Evolutionary conservation across 2,797 vertebrate species (phyloP).

Genomic region (Echiichthys vipera): DNA sequence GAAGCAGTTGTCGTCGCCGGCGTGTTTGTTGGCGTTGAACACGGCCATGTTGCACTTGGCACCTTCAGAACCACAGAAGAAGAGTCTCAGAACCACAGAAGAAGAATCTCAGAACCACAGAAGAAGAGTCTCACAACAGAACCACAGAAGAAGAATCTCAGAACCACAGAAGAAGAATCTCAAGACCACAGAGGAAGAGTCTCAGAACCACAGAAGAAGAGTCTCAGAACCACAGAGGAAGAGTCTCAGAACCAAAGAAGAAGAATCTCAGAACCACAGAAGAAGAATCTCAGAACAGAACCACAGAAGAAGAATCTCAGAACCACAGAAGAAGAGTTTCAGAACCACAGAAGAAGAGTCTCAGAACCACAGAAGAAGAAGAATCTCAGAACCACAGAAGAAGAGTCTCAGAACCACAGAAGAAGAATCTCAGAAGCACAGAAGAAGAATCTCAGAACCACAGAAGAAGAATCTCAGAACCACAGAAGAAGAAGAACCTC

Average conservation of each 20-base stretch:
- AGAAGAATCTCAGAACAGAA: background rate
- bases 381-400: slow-evolving; percentile 42
- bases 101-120: slow-evolving; percentile 25
- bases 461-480: too few species aligned
- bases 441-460: background rate
- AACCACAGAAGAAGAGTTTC: too few species aligned
- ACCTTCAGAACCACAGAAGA: slow-evolving; percentile 76
- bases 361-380: too few species aligned
- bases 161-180: too few species aligned
- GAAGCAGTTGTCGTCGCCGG: slow-evolving; percentile 88
- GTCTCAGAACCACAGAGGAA: slow-evolving; percentile 37
- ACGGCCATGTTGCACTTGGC: slow-evolving; percentile 90
- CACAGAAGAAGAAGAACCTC: background rate
- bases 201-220: too few species aligned
- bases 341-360: slow-evolving; percentile 19
- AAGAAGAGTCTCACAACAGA: background rate
- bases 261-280: slow-evolving; percentile 42
- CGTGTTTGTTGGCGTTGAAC: slow-evolving; percentile 82
- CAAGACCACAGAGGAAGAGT: slow-evolving; percentile 19
- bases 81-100: background rate
- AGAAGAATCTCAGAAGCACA: slow-evolving; percentile 48
- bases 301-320: slow-evolving; percentile 3
- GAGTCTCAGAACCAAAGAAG: background rate
- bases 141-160: slow-evolving; percentile 2
- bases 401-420: background rate